phyloP scores from a whole-genome alignment of 1,140 invertebrate species.

The Ptiloglossa arizonensis region DNA sequence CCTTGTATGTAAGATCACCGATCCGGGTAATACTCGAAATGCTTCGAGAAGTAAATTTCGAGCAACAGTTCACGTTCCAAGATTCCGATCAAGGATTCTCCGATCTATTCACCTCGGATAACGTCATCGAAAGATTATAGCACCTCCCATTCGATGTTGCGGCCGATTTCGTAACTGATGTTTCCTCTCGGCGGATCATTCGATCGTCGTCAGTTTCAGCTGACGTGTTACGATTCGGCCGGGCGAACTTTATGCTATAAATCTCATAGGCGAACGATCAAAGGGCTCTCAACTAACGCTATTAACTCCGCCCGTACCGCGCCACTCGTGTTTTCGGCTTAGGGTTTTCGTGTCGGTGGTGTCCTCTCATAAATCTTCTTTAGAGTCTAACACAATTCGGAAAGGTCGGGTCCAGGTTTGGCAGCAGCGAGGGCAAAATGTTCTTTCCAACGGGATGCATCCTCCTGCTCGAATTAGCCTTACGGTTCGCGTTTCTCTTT shows the following conservation, averaged over 20 bases:
- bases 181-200: too few species aligned
- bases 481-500: too few species aligned
- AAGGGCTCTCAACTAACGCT: neutral
- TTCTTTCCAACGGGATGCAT: neutral
- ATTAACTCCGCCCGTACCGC: neutral
- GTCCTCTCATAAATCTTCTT: conserved; percentile 11
- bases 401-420: neutral
- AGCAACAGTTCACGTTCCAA: too few species aligned
- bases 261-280: neutral
- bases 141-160: too few species aligned
- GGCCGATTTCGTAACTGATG: too few species aligned
- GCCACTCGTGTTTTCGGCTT: neutral
- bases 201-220: neutral
- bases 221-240: neutral
- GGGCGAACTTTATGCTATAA: neutral
- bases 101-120: too few species aligned
- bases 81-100: too few species aligned
- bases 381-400: conserved; percentile 1
- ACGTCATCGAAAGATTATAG: too few species aligned
- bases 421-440: neutral
- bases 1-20: too few species aligned
- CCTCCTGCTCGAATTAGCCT: conserved; percentile 5
- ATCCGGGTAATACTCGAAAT: too few species aligned
- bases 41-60: too few species aligned
- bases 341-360: too few species aligned